Evolutionary conservation across 2,888 invertebrate species (phyloP).

Genomic region (Luperina nickerlii): DNA sequence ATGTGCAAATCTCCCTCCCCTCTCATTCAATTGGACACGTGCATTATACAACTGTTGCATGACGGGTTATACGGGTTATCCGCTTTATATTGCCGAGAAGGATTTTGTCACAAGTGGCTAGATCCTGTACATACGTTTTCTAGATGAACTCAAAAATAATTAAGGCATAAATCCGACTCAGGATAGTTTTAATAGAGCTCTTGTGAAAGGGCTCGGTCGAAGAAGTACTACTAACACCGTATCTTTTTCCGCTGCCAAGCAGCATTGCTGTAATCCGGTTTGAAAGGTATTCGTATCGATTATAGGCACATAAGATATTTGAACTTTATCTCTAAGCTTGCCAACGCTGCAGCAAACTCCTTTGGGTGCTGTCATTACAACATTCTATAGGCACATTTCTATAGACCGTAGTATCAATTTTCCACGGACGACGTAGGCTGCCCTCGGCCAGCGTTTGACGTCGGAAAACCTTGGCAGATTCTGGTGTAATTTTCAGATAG

Average conservation of each 20-base stretch:
- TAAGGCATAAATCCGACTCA: not conserved
- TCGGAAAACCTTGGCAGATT: not conserved
- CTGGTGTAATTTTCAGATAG: not conserved
- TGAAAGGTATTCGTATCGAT: constrained; percentile 1
- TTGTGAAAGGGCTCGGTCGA: constrained; percentile 11
- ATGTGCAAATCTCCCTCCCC: constrained; percentile 46
- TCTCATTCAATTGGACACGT: constrained; percentile 49
- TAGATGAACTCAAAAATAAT: constrained; percentile 11
- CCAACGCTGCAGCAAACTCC: not conserved
- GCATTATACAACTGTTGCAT: constrained; percentile 48
- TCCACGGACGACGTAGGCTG: not conserved
- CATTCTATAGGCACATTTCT: not conserved
- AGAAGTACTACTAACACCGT: constrained; percentile 1
- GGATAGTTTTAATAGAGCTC: not conserved
- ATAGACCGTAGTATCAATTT: not conserved
- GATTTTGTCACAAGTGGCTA: constrained; percentile 41
- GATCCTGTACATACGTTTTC: constrained; percentile 37
- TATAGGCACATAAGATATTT: constrained; percentile 14
- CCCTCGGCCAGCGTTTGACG: not conserved
- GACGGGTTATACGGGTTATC: constrained; percentile 50
- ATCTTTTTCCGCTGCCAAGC: not conserved
- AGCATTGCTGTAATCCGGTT: constrained; percentile 20
- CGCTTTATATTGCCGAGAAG: constrained; percentile 50
- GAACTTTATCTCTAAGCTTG: constrained; percentile 26
- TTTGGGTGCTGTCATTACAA: constrained; percentile 12